Evolutionary conservation across 1,140 invertebrate species (phyloP), one percentile per base, ranked within the genome.

Genomic region (Thaumetopoea pityocampa): DNA sequence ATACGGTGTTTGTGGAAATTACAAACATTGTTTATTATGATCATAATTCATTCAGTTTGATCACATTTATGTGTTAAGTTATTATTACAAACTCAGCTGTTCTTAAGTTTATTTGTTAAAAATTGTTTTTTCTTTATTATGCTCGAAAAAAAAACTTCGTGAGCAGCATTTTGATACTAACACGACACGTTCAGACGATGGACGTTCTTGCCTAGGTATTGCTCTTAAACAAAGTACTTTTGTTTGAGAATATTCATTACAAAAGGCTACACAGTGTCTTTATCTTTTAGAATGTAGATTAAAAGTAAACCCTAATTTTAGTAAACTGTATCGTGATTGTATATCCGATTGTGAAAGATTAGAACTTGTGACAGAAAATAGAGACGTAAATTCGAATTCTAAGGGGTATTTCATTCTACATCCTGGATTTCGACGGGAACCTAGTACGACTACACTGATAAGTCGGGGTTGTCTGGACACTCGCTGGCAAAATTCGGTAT

Each of bases 191-290:
- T 27, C 14, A 27, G 24, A 27, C 5, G 7, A 3, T 6, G 24
- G 27, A n/a, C 27, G 16, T 29, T 29, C 16, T 29, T 29, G 27
- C 16, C 12, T 29, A 15, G 12, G 27, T 29, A 29, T 29, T 16
- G 12, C 14, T 29, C 1, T 15, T 1, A 29, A 29, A 12, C 24
- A 27, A 14, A 16, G 6, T 29, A 12, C 27, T 29, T 29, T 15
- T 29, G 6, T 29, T 16, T 29, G 14, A 16, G 27, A 15, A n/a
- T 5, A 29, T 3, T 29, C 27, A 1, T 29, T 16, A 5, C 27
- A 29, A 16, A 29, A n/a, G n/a, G n/a, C n/a, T n/a, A n/a, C n/a
- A n/a, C n/a, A n/a, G n/a, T n/a, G n/a, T n/a, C n/a, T 28, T 4
- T 14, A 4, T 14, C 3, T 2, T n/a, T 14, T 28, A 14, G 26